Evolutionary conservation across 2,888 invertebrate genomes (phyloP), one percentile per base, ranked within the genome.

Genomic region (Creontiades dilutus): DNA sequence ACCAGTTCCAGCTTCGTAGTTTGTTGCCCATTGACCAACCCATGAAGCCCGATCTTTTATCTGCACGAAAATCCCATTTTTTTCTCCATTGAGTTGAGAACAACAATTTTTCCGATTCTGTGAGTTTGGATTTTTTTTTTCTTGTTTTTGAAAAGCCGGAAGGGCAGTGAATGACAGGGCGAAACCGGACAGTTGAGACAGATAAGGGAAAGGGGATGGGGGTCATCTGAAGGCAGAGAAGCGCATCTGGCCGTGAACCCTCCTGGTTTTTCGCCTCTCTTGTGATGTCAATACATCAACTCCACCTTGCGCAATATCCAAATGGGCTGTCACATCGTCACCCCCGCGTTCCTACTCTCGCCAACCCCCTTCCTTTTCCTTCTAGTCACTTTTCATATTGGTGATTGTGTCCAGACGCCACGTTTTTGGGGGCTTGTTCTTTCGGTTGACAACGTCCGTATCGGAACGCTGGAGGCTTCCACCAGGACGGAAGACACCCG

Each of bases 261-360:
- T 78, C 16, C 16, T n/a, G 46, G 37, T 47, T 19, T 28, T 37
- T 37, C 37, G 78, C 78, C 37, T 47, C 78, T 46, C 28, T 47
- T 27, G 28, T 16, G 78, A 46, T 19, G 78, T 78, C 78, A 78
- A 78, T 78, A 78, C 78, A 78, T 78, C 78, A 78, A 78, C 78
- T 78, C 19, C 78, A 78, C 78, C 78, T 78, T 78, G 78, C 47
- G 78, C 78, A 78, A 78, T 78, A 78, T 78, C 78, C 78, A 78
- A 78, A 78, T 78, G 78, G 78, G 78, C 78, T 78, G 78, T 78
- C 78, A 78, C 19, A 78, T 78, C 78, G 47, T n/a, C 46, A 16
- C 78, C n/a, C 27, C 27, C 27, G 28, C 75, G 1, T 75, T 75
- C 75, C 75, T 19, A 12, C 19, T 75, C 75, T 13, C 75, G n/a